Evolutionary conservation across 2,888 invertebrate genomes (phyloP).

Genomic region (Callimorpha dominula): DNA sequence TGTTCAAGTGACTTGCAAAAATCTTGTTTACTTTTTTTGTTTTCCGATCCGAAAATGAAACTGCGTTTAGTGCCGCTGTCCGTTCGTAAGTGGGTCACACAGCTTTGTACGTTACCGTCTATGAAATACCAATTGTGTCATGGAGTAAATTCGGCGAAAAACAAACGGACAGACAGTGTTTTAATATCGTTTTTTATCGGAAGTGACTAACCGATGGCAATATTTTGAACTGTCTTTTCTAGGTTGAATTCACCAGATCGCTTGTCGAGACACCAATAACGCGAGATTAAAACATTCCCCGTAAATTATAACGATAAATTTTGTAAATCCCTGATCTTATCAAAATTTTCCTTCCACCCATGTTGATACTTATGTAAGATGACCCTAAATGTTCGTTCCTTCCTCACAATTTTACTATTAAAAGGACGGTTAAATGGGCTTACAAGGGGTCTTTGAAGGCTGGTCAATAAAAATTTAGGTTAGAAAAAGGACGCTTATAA

Average conservation of each 20-base stretch:
- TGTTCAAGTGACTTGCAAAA: neutral
- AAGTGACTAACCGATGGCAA: neutral
- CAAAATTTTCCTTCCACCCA: slow-evolving; percentile 51
- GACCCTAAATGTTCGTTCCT: slow-evolving; percentile 34
- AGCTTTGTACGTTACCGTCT: neutral
- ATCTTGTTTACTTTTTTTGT: neutral
- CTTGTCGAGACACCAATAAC: slow-evolving; percentile 27
- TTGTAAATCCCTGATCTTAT: slow-evolving; percentile 58
- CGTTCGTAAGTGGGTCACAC: neutral
- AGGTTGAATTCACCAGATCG: neutral
- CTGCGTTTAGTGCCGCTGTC: neutral
- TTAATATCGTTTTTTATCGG: neutral
- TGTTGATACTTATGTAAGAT: slow-evolving; percentile 33
- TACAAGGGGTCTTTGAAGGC: slow-evolving; percentile 31
- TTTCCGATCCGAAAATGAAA: neutral
- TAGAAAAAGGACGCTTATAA: slow-evolving; percentile 31
- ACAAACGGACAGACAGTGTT: neutral
- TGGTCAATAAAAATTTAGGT: slow-evolving; percentile 36
- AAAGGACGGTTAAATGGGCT: slow-evolving; percentile 31
- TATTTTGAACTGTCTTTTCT: neutral
- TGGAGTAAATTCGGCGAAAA: neutral
- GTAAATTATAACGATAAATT: slow-evolving; percentile 61
- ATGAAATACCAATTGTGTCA: neutral
- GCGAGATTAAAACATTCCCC: slow-evolving; percentile 55
- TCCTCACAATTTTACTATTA: slow-evolving; percentile 30